Conservation (phyloP, 1,140 invertebrate species). For the Zaprionus vittiger region DNA sequence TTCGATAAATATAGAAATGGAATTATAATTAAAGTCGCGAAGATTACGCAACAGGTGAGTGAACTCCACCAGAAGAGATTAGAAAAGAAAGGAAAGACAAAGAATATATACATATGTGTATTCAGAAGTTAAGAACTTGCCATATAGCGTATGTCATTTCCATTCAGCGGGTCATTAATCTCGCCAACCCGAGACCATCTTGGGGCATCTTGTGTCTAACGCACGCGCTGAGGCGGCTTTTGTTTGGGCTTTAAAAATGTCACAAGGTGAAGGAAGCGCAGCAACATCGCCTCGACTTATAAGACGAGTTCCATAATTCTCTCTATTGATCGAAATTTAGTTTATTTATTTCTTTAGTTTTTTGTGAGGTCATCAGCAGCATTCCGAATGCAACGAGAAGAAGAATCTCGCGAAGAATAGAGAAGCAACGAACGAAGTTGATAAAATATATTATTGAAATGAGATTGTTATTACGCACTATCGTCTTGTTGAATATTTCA, state of each 20-base stretch:
- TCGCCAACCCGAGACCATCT: slow-evolving; percentile 13
- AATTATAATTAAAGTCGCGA: slow-evolving; percentile 1
- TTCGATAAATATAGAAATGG: slow-evolving; percentile 16
- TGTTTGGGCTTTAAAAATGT: slow-evolving; percentile 45
- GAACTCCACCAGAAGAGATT: slow-evolving; percentile 20
- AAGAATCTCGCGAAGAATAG: slow-evolving; percentile 22
- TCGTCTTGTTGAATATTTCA: slow-evolving; percentile 58
- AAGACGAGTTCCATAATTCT: slow-evolving; percentile 34
- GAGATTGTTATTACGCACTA: slow-evolving; percentile 33
- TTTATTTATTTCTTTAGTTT: slow-evolving; percentile 40
- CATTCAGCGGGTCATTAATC: slow-evolving; percentile 36
- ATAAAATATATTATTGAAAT: slow-evolving; percentile 54
- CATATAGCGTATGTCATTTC: not conserved
- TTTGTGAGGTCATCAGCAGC: slow-evolving; percentile 66
- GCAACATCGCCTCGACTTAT: slow-evolving; percentile 4
- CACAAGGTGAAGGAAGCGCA: slow-evolving; percentile 53
- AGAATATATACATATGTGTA: not conserved
- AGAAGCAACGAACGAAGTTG: slow-evolving; percentile 16
- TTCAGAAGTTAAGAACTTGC: not conserved
- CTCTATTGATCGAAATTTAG: slow-evolving; percentile 30
- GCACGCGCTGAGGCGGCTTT: slow-evolving; percentile 48
- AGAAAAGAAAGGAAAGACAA: slow-evolving; percentile 6
- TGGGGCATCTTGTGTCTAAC: slow-evolving; percentile 16
- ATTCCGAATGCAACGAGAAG: slow-evolving; percentile 53
- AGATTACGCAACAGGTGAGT: slow-evolving; percentile 32